These are phyloP conservation scores for Syngnathus acus DNA, from an alignment of 2,797 vertebrate species.

Conservation along the genomic window DNA sequence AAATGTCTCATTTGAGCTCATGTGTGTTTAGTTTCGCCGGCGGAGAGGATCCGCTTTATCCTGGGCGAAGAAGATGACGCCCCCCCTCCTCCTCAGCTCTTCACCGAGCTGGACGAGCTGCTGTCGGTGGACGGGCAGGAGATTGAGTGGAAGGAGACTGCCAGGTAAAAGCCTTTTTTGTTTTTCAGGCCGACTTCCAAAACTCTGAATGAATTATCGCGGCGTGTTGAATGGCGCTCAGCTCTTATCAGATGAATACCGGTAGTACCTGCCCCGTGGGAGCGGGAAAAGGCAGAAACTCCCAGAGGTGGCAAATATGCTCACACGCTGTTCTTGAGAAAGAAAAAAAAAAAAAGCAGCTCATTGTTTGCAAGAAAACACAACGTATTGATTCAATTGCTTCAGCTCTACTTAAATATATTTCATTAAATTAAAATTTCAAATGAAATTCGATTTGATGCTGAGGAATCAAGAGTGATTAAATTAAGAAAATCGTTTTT, in stretches of 20 bases:
- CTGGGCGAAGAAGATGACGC: constrained; percentile 94
- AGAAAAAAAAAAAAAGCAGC: background rate
- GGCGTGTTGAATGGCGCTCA: constrained; percentile 31
- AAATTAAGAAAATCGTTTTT: too few species aligned
- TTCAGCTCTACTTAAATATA: too few species aligned
- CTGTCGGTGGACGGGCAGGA: constrained; percentile 89
- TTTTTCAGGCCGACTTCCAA: background rate
- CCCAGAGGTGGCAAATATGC: constrained; percentile 28
- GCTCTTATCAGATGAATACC: constrained; percentile 47
- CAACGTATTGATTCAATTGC: background rate
- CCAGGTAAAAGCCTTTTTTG: constrained; percentile 70
- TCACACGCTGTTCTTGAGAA: background rate
- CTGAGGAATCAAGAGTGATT: too few species aligned
- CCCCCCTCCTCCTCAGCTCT: constrained; percentile 92
- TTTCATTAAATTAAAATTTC: too few species aligned
- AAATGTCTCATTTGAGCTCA: too few species aligned
- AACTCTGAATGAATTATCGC: background rate
- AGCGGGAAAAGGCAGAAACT: constrained; percentile 50
- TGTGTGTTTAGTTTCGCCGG: constrained; percentile 82
- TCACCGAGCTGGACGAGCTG: constrained; percentile 95
- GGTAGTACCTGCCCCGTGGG: constrained; percentile 41
- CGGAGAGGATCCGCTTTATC: constrained; percentile 93
- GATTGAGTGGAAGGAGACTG: constrained; percentile 98
- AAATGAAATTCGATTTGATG: too few species aligned
- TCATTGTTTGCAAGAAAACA: too few species aligned